Evolutionary conservation across 2,888 invertebrate genomes (phyloP).

Genomic region (Lasioglossum villosulum): DNA sequence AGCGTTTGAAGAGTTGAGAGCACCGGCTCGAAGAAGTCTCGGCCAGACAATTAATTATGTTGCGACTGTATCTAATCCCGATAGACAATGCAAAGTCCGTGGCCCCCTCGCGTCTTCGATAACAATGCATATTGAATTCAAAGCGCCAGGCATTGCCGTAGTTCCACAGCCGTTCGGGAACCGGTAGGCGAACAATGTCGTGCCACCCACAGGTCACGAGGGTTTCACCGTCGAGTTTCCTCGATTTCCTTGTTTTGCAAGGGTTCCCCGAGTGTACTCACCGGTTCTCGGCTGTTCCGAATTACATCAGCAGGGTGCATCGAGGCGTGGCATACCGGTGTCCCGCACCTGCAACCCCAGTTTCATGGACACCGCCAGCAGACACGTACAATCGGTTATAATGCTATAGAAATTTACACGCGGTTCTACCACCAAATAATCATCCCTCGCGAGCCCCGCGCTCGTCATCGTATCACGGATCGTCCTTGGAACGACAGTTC

Average conservation of each 20-base stretch:
- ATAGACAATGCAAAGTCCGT: conserved; percentile 73
- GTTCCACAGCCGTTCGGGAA: conserved; percentile 57
- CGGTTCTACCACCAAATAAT: conserved; percentile 26
- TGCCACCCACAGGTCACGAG: conserved; percentile 70
- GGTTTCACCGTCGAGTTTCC: conserved; percentile 66
- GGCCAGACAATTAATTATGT: conserved; percentile 76
- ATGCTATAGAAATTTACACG: conserved; percentile 41
- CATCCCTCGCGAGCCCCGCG: not conserved
- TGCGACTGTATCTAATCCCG: conserved; percentile 75
- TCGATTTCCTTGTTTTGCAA: conserved; percentile 70
- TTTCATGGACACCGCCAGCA: conserved; percentile 14
- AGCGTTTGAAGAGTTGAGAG: not conserved
- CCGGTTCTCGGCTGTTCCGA: conserved; percentile 44
- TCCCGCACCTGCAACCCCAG: conserved; percentile 28
- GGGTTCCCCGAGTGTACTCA: conserved; percentile 57
- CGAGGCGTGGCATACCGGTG: conserved; percentile 42
- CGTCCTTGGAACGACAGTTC: not conserved
- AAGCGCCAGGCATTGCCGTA: conserved; percentile 51
- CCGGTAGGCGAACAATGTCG: conserved; percentile 69
- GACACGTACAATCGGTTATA: conserved; percentile 25
- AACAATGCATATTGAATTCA: conserved; percentile 81
- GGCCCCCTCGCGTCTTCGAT: conserved; percentile 74
- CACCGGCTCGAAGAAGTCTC: conserved; percentile 10
- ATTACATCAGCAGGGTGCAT: conserved; percentile 55
- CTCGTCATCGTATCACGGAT: not conserved